A percentile compares a stretch with the other conserved stretches of the same genome.
These are phyloP conservation scores for Rhea americana DNA, from an alignment of 2,113 vertebrate species.

Conservation along the genomic window DNA sequence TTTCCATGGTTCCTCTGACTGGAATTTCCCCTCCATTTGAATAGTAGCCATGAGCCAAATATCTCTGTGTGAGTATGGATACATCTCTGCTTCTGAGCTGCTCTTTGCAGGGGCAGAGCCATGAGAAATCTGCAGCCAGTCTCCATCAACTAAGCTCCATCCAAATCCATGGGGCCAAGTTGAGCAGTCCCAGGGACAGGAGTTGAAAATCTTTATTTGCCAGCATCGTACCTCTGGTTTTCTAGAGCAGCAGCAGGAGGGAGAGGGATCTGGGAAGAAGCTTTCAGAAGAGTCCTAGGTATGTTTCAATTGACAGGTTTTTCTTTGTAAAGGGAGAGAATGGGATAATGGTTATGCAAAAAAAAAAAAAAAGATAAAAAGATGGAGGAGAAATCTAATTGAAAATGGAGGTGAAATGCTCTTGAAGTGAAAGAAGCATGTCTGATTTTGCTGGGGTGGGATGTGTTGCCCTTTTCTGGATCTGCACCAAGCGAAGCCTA, in stretches of 20 bases:
- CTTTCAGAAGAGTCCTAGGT: not conserved
- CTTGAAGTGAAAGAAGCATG: accelerated
- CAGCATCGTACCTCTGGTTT: not conserved
- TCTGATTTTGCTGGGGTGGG: not conserved
- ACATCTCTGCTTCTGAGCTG: not conserved
- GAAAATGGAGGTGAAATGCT: not conserved
- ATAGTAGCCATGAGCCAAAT: constrained; percentile 37
- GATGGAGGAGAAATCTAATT: not conserved
- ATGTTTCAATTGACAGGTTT: not conserved
- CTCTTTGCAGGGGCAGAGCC: not conserved
- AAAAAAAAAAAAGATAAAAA: not conserved
- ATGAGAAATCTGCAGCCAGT: not conserved
- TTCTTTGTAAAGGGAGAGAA: not conserved
- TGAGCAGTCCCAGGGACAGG: accelerated
- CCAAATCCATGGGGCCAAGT: accelerated
- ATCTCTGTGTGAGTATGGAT: not conserved
- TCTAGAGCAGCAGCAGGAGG: accelerated
- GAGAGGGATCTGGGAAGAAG: accelerated
- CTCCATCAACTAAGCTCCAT: accelerated
- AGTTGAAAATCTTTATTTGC: not conserved
- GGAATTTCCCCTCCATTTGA: constrained; percentile 27
- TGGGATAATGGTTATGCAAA: not conserved
- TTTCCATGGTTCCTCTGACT: constrained; percentile 18
- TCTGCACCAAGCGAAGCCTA: not conserved
- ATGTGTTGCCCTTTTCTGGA: not conserved